Percentiles rank a stretch among this genome's conserved stretches.
phyloP scores from a whole-genome alignment of 2,797 vertebrate species.

The Neostethus bicornis region DNA sequence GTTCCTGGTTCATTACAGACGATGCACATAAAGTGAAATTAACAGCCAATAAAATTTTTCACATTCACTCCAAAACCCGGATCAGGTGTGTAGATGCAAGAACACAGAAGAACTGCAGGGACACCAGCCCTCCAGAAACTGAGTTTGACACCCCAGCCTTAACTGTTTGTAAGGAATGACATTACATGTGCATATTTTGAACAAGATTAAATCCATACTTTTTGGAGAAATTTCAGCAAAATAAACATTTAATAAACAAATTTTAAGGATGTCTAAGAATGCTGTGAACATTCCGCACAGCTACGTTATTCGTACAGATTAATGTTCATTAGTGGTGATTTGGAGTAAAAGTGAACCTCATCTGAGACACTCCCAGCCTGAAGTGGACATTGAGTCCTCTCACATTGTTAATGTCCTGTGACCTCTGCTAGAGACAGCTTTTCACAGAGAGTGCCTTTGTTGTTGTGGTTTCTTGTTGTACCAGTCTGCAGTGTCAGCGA shows the following conservation, averaged over 20 bases:
- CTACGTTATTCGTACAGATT: slow-evolving; percentile 4
- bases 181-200: too few relatives aligned
- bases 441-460: slow-evolving; percentile 55
- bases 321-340: neutral
- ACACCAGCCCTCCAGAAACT: too few relatives aligned
- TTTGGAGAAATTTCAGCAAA: too few relatives aligned
- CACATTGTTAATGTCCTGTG: slow-evolving; percentile 20
- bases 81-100: too few relatives aligned
- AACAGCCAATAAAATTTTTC: too few relatives aligned
- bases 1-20: too few relatives aligned
- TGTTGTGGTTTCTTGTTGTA: slow-evolving; percentile 56
- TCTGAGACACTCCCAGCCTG: slow-evolving; percentile 7
- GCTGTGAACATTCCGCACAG: neutral
- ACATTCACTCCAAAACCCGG: too few relatives aligned
- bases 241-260: neutral
- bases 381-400: slow-evolving; percentile 13
- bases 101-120: too few relatives aligned
- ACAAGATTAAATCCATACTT: too few relatives aligned
- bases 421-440: neutral
- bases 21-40: too few relatives aligned
- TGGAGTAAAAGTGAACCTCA: slow-evolving; percentile 15
- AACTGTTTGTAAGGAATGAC: too few relatives aligned
- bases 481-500: slow-evolving; percentile 55
- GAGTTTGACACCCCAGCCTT: too few relatives aligned
- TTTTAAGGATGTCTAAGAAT: neutral